Conservation (phyloP, 1,140 invertebrate genomes). For the Drosophila kohkoa region DNA sequence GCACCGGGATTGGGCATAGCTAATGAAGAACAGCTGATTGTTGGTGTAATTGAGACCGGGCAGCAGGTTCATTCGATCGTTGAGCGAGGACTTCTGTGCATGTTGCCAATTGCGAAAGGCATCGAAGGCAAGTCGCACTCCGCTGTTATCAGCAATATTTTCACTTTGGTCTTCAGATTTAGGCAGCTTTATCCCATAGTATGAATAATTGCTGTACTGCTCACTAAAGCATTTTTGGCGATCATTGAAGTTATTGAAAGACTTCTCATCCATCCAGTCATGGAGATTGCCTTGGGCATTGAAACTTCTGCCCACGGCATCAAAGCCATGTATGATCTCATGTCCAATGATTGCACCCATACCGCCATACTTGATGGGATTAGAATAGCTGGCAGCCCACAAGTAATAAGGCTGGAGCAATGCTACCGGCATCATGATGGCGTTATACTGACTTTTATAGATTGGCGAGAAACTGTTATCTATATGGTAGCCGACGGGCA, state of each 20-base stretch:
- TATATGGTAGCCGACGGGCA: constrained; percentile 43
- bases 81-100: constrained; percentile 12
- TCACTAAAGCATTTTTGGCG: constrained; percentile 62
- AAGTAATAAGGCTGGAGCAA: constrained; percentile 71
- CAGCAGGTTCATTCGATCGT: constrained; percentile 50
- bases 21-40: constrained; percentile 91
- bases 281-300: constrained; percentile 91
- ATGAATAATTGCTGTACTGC: constrained; percentile 68
- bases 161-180: constrained; percentile 83
- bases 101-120: constrained; percentile 87
- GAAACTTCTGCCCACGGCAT: constrained; percentile 91
- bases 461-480: constrained; percentile 65
- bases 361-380: constrained; percentile 86
- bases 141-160: constrained; percentile 90
- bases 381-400: constrained; percentile 70
- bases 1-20: constrained; percentile 87
- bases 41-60: constrained; percentile 86
- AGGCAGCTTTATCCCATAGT: constrained; percentile 48
- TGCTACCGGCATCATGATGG: constrained; percentile 68
- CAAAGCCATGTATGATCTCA: constrained; percentile 89
- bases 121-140: constrained; percentile 87
- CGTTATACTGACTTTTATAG: constrained; percentile 71
- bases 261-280: constrained; percentile 75
- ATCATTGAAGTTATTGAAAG: constrained; percentile 46
- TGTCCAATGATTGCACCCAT: constrained; percentile 89